Percentiles rank a stretch among this genome's conserved stretches.
Evolutionary conservation across 2,113 vertebrate genomes (phyloP).

Genomic region (Camarhynchus parvulus): DNA sequence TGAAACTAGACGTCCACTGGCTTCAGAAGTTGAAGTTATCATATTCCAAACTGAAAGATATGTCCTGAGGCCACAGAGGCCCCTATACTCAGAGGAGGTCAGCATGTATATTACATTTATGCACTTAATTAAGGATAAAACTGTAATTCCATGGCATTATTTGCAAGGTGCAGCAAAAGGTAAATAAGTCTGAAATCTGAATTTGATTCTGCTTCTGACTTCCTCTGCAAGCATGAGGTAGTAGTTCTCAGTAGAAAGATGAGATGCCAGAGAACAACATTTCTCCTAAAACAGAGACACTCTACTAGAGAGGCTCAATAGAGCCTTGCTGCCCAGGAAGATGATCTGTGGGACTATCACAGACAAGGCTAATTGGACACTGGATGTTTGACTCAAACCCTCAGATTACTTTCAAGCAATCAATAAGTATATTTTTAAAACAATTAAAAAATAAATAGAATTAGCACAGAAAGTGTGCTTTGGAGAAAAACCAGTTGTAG

Average conservation of each 20-base stretch:
- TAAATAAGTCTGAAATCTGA: not conserved
- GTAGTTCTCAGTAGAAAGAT: not conserved
- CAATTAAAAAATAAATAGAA: not conserved
- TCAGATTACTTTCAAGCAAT: not conserved
- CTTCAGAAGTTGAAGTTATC: not conserved
- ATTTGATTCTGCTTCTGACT: not conserved
- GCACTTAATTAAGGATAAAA: not conserved
- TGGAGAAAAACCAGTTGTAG: conserved; percentile 25
- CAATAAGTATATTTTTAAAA: not conserved
- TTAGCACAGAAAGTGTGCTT: not conserved
- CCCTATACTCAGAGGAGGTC: not conserved
- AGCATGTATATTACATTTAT: not conserved
- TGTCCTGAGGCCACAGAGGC: not conserved
- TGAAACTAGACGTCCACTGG: not conserved
- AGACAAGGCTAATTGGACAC: not conserved
- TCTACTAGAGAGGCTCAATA: not conserved
- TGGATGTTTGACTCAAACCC: not conserved
- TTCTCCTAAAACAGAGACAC: not conserved
- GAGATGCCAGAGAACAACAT: not conserved
- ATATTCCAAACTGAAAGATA: not conserved
- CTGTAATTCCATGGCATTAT: not conserved
- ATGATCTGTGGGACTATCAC: not conserved
- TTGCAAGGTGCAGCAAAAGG: not conserved
- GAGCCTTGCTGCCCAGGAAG: not conserved
- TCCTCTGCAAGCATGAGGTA: not conserved